A percentile compares a stretch with the other conserved stretches of the same genome.
Conservation (phyloP, 2,113 vertebrate species). For the Grallaria varia region DNA sequence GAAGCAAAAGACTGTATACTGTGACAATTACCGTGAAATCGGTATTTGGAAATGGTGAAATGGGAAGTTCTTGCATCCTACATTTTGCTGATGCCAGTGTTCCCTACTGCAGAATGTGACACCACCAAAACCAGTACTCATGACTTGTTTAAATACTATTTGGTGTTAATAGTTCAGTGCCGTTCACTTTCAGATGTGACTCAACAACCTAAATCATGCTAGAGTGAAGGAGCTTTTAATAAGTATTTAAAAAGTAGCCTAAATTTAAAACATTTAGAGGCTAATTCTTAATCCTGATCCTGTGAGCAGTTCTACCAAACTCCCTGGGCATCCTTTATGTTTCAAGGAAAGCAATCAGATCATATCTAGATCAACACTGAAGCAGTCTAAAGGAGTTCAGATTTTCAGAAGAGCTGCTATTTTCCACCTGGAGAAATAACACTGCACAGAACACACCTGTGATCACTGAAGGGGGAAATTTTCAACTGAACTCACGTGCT, state of each 20-base stretch:
- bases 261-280: not conserved
- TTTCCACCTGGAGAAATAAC: not conserved
- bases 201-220: not conserved
- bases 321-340: not conserved
- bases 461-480: not conserved
- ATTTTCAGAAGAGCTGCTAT: not conserved
- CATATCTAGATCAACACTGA: not conserved
- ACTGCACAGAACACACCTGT: not conserved
- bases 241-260: not conserved
- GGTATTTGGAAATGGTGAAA: accelerated
- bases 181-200: not conserved
- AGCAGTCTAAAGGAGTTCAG: not conserved
- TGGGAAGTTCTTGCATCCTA: not conserved
- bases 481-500: not conserved
- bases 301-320: not conserved
- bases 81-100: not conserved
- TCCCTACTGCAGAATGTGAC: not conserved
- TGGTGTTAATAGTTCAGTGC: not conserved
- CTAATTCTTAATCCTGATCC: not conserved
- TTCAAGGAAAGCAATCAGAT: not conserved
- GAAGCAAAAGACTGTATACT: not conserved
- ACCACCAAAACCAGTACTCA: not conserved
- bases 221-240: not conserved
- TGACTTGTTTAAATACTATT: not conserved
- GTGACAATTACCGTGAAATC: not conserved